Evolutionary conservation across 1,140 invertebrate species (phyloP), one percentile per base, ranked within the genome.

Genomic region (Drosophila ambigua): DNA sequence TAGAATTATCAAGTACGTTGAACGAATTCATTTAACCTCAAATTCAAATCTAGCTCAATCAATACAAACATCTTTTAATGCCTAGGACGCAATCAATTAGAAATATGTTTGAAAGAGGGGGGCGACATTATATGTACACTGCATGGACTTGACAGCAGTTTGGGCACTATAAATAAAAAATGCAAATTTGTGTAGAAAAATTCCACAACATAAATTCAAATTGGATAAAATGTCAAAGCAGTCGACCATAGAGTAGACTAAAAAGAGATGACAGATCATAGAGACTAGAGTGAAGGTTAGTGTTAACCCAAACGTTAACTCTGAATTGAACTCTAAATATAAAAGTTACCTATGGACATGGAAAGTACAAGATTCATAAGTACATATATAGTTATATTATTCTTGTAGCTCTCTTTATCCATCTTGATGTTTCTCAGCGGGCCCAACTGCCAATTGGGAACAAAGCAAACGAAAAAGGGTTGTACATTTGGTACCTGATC

Each of bases 151-250:
- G 24, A 20, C 28, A 26, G 5, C 4, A 9, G 26, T 49, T 31
- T 80, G 67, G 71, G 44, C 71, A 23, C 52, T 24, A 59, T 48
- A 57, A 81, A 87, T 87, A 87, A 88, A 67, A 87, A 72, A 87
- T 87, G 83, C 76, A 82, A 87, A 87, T 87, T 87, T 82, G 50
- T 68, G 43, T 60, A 60, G 55, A 52, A 53, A 80, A 81, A 75
- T 76, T 61, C 62, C 72, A 60, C 48, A 76, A 71, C 82, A 87
- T 87, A 87, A 87, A 87, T 87, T 87, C 75, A 87, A 87, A 87
- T 87, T 87, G 88, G 82, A 87, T 49, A 74, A 76, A 79, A 78
- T 79, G 82, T 78, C 63, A 69, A 53, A 54, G 71, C 51, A 64
- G 28, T 45, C 65, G 63, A 41, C 35, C 41, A 44, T 7, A 13